These are phyloP conservation scores for Pocillopora verrucosa DNA, from an alignment of 64 coral and sea anemone genomes.

Conservation along the genomic window DNA sequence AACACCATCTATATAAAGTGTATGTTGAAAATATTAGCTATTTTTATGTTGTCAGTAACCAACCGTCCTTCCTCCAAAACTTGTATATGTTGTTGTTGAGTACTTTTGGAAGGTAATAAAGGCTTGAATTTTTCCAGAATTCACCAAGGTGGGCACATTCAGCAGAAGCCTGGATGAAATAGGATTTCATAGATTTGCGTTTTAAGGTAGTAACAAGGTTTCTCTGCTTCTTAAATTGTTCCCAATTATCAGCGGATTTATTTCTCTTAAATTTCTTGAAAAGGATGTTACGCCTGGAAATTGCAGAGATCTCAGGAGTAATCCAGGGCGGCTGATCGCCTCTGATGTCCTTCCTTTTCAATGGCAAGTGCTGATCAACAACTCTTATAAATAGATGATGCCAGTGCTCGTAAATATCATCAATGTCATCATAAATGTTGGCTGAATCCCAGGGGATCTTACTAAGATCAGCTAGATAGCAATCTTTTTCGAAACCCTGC, in stretches of 20 bases:
- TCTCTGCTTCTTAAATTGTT: constrained; percentile 32
- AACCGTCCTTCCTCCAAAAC: constrained; percentile 27
- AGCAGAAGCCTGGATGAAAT: constrained; percentile 14
- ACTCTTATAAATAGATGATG: background rate
- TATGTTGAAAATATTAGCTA: constrained; percentile 43
- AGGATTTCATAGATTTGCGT: constrained; percentile 24
- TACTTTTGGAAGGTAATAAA: constrained; percentile 8
- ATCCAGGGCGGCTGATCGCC: constrained; percentile 12
- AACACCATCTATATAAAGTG: constrained; percentile 27
- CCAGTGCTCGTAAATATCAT: constrained; percentile 60
- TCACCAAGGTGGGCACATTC: constrained; percentile 23
- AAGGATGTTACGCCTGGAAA: constrained; percentile 7
- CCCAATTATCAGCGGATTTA: constrained; percentile 25
- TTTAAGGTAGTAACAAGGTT: constrained; percentile 48
- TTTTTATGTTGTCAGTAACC: constrained; percentile 22
- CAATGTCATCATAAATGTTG: constrained; percentile 29
- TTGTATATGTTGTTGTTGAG: constrained; percentile 41
- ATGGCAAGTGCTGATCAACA: constrained; percentile 45
- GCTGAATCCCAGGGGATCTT: constrained; percentile 57
- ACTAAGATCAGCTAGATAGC: constrained; percentile 13
- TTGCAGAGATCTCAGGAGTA: background rate
- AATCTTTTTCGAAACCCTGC: constrained; percentile 17
- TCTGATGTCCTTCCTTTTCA: constrained; percentile 28
- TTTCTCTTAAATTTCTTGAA: constrained; percentile 39
- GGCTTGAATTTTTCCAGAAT: constrained; percentile 55